Percentiles rank a stretch among this genome's conserved stretches.
Evolutionary conservation across 30 jellyfish, hydroid and myxozoan genomes (phyloP).

Genomic region (Hydractinia symbiolongicarpus): DNA sequence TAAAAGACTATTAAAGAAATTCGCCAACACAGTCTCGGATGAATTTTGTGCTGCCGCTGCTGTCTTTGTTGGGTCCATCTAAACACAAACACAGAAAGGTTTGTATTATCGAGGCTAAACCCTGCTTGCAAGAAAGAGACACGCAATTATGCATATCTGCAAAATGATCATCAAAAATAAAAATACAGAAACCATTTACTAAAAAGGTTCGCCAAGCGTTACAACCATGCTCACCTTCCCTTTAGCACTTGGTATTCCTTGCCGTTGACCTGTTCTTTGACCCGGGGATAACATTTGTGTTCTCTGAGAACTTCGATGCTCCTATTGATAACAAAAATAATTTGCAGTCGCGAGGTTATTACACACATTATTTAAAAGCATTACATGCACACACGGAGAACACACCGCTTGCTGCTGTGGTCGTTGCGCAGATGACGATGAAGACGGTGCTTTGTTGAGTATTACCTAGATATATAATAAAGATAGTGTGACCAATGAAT

Average conservation of each 20-base stretch:
- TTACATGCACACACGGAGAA: too few species aligned
- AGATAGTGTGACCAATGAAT: too few species aligned
- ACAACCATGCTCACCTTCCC: conserved; percentile 23
- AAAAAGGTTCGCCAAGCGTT: background rate
- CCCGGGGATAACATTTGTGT: conserved; percentile 20
- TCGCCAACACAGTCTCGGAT: conserved; percentile 92
- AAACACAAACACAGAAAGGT: background rate
- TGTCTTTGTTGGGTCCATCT: conserved; percentile 73
- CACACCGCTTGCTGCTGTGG: too few species aligned
- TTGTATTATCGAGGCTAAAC: too few species aligned
- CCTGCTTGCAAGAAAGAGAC: too few species aligned
- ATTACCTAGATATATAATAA: background rate
- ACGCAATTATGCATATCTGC: background rate
- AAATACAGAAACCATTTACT: background rate
- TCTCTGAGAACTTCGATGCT: conserved; percentile 19
- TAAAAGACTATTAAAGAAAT: conserved; percentile 91
- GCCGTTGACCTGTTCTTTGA: conserved; percentile 31
- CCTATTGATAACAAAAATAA: background rate
- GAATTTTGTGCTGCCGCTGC: conserved; percentile 82
- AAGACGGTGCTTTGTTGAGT: background rate
- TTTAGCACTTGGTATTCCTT: conserved; percentile 38
- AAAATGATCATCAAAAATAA: background rate
- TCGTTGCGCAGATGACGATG: conserved; percentile 2
- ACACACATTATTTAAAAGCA: too few species aligned
- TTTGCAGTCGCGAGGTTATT: too few species aligned